Evolutionary conservation across 2,113 vertebrate species (phyloP), one percentile per base, ranked within the genome.

Genomic region (Chamaea fasciata): DNA sequence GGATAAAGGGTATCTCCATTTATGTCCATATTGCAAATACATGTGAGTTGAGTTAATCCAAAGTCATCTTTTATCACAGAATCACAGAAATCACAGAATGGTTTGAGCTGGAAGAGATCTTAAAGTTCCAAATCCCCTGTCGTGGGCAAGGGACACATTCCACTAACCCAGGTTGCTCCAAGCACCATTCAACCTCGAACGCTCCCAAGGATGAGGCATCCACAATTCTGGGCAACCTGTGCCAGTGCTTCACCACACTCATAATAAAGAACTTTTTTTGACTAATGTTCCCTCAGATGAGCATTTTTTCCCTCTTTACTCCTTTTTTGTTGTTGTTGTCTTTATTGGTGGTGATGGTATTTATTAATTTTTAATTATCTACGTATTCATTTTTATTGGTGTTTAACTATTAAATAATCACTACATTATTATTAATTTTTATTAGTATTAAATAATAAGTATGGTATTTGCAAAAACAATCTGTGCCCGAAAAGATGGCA

Each of bases 1-100:
- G 2, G 12, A 9, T 35, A 35, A 46, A 0, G 0, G 2, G 1
- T 55, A 33, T 39, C 18, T 56, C 47, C 24, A 35, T 60, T 79
- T 79, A 41, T 52, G 22, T 53, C n/a, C 20, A 18, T 13, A 5
- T 7, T 76, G 15, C 5, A 37, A 39, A 23, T 19, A 74, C 23
- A 7, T 15, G 8, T 56, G 22, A 2, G 9, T 55, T 53, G 41
- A 35, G 14, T 42, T 53, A 79, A 85, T 39, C 11, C 37, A 57
- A 1, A 7, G 10, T 35, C 10, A 44, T 42, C 26, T 60, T 39
- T 41, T 64, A 24, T 14, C 18, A 56, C 4, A 35, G 13, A 41
- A 47, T 26, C 49, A 41, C 41, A 63, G 49, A 79, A 56, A 79
- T 41, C 49, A 35, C 6, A 12, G n/a, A 70, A 35, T 41, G 24